A percentile compares a stretch with the other conserved stretches of the same genome.
Conservation (phyloP, 2,797 vertebrate species). For the Hozukius guyotensis region DNA sequence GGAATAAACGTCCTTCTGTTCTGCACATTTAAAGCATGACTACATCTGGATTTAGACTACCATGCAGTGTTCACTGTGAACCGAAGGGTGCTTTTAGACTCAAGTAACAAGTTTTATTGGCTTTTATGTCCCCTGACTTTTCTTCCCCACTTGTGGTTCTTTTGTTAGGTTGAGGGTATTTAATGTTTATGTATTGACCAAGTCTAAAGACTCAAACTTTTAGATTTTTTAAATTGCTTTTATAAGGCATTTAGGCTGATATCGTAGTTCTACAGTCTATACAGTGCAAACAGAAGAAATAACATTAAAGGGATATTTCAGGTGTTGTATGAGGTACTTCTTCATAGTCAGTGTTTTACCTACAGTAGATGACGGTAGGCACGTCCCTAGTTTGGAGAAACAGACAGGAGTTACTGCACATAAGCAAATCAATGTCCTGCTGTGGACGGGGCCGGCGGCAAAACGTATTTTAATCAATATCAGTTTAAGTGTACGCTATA, state of each 20-base stretch:
- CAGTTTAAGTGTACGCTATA: fast-evolving
- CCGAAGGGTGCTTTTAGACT: background rate
- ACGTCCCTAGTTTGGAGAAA: no score
- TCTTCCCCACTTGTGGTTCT: background rate
- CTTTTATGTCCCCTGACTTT: background rate
- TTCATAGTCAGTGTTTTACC: no score
- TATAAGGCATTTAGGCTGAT: background rate
- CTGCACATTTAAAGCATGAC: background rate
- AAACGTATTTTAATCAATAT: no score
- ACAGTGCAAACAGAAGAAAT: background rate
- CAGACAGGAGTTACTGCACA: no score
- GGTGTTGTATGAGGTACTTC: no score
- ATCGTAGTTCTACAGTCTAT: background rate
- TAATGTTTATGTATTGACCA: background rate
- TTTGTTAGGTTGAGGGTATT: background rate
- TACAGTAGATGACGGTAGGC: no score
- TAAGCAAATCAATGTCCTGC: no score
- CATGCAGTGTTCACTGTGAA: background rate
- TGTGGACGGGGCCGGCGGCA: no score
- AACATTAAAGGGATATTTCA: background rate
- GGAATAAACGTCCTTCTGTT: no score
- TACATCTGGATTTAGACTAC: background rate
- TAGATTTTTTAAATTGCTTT: background rate
- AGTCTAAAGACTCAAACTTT: background rate
- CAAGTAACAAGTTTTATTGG: no score